These are phyloP conservation scores for Spodoptera exigua DNA, from an alignment of 2,888 invertebrate species.

Conservation along the genomic window DNA sequence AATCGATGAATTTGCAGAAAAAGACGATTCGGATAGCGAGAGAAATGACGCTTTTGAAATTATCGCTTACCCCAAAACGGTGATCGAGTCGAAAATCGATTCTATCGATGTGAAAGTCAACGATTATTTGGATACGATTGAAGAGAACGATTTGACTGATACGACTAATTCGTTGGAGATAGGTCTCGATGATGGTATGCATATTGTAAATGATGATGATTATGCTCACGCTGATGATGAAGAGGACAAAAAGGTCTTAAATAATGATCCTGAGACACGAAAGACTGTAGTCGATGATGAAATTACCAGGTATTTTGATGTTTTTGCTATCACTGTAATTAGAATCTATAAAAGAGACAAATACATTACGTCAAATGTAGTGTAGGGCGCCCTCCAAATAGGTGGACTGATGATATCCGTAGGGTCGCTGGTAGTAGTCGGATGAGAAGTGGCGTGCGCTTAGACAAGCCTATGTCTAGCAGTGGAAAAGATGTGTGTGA, in stretches of 20 bases:
- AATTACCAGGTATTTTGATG: conserved; percentile 18
- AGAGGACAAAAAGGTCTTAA: conserved; percentile 52
- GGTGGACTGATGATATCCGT: too few relatives aligned
- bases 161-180: conserved; percentile 56
- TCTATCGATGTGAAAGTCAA: conserved; percentile 57
- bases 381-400: too few relatives aligned
- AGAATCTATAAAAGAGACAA: too few relatives aligned
- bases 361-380: too few relatives aligned
- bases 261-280: conserved; percentile 8
- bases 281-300: conserved; percentile 57
- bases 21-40: conserved; percentile 55
- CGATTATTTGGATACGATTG: conserved; percentile 75
- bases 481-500: too few relatives aligned
- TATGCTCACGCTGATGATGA: conserved; percentile 66
- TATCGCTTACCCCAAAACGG: conserved; percentile 65
- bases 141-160: conserved; percentile 69
- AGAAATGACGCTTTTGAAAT: conserved; percentile 74
- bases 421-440: too few relatives aligned
- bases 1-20: conserved; percentile 19
- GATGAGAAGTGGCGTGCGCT: too few relatives aligned
- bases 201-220: conserved; percentile 62
- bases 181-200: conserved; percentile 60
- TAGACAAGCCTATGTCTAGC: too few relatives aligned
- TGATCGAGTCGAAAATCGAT: conserved; percentile 42
- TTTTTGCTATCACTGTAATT: too few relatives aligned